These are phyloP conservation scores for Ctenodactylus gundi DNA, from an alignment of 2,113 vertebrate genomes.

Conservation along the genomic window DNA sequence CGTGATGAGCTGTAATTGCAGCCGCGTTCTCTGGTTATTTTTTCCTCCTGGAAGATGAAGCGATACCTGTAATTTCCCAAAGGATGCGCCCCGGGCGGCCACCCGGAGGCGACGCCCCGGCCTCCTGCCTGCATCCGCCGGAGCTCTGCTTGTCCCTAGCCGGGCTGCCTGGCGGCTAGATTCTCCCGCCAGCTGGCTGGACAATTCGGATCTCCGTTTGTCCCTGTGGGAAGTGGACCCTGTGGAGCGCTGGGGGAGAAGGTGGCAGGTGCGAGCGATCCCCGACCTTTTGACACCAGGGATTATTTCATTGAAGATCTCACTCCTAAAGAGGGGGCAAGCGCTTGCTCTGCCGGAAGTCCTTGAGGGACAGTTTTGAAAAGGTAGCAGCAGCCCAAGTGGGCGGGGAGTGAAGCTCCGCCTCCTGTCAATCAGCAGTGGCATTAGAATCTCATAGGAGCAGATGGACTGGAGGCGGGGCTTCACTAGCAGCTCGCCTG, in stretches of 20 bases:
- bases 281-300: no score
- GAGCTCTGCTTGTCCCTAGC: background rate
- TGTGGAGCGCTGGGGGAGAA: no score
- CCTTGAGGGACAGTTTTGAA: no score
- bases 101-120: background rate
- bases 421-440: no score
- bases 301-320: no score
- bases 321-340: no score
- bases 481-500: no score
- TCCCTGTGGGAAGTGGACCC: background rate
- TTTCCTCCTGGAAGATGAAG: slow-evolving; percentile 67
- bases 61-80: slow-evolving; percentile 67
- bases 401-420: no score
- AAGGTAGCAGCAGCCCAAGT: no score
- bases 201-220: background rate
- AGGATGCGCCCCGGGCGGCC: slow-evolving; percentile 1
- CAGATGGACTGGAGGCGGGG: background rate
- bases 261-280: background rate
- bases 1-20: slow-evolving; percentile 73
- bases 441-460: accelerated
- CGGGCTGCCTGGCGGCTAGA: background rate
- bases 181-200: background rate
- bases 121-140: accelerated
- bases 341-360: no score
- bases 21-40: slow-evolving; percentile 54